A percentile compares a stretch with the other conserved stretches of the same genome.
Conservation (phyloP, 23 tunicate species). For the Ascidia mentula region DNA sequence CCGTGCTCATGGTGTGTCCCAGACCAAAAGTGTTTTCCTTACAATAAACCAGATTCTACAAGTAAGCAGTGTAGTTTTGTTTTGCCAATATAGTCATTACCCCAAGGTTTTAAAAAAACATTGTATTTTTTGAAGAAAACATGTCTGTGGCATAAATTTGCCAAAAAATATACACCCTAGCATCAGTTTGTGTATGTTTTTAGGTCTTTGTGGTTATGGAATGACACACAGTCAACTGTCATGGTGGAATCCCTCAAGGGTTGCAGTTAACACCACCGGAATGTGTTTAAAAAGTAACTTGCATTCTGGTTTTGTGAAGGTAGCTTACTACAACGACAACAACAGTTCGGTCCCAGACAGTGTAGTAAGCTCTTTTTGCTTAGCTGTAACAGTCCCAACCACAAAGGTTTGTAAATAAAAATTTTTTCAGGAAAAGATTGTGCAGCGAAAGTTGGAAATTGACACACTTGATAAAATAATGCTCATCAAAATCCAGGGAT, state of each 20-base stretch:
- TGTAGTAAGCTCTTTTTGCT: neutral
- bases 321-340: slow-evolving; percentile 15
- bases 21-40: slow-evolving; percentile 9
- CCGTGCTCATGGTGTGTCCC: neutral
- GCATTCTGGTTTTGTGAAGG: slow-evolving; percentile 36
- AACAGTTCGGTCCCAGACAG: neutral
- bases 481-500: neutral
- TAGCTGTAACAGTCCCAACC: neutral
- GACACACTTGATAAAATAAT: neutral
- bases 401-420: neutral
- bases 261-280: slow-evolving; percentile 15
- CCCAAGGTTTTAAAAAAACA: too few relatives aligned
- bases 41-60: neutral
- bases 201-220: slow-evolving; percentile 3
- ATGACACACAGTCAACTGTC: neutral
- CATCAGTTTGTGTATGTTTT: neutral
- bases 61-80: slow-evolving; percentile 1
- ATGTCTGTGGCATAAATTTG: too few relatives aligned
- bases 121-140: too few relatives aligned
- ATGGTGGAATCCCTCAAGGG: slow-evolving; percentile 36
- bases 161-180: neutral
- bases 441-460: neutral
- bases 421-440: neutral
- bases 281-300: slow-evolving; percentile 29
- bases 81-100: neutral